Evolutionary conservation across 2,797 vertebrate genomes (phyloP).

Genomic region (Pyrrhura leucotis): DNA sequence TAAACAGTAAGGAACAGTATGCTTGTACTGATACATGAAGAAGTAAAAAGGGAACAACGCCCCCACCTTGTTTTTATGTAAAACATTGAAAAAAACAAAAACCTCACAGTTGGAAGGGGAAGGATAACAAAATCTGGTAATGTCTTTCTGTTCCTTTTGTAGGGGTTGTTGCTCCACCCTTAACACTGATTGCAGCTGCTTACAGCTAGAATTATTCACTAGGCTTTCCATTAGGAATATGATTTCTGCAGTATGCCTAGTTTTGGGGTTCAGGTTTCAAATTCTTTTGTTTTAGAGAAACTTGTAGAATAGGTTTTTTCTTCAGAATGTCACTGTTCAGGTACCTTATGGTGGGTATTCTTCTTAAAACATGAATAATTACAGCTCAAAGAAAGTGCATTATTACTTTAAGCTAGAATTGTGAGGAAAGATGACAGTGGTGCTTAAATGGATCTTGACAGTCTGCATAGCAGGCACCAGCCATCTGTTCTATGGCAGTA

Average conservation of each 20-base stretch:
- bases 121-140: neutral
- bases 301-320: neutral
- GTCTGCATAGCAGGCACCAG: slow-evolving; percentile 72
- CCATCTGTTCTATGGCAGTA: slow-evolving; percentile 79
- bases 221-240: neutral
- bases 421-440: slow-evolving; percentile 65
- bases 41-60: neutral
- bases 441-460: slow-evolving; percentile 74
- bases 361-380: slow-evolving; percentile 39
- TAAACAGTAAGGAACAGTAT: neutral
- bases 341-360: neutral
- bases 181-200: neutral
- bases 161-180: neutral
- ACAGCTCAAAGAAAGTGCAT: slow-evolving; percentile 32
- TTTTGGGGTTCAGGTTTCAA: neutral
- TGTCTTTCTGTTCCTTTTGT: neutral
- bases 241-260: neutral
- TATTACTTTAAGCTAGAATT: slow-evolving; percentile 69
- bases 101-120: neutral
- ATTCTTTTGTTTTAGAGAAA: neutral
- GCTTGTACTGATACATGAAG: neutral
- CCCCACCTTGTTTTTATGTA: neutral
- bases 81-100: neutral
- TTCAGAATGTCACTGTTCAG: neutral
- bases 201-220: neutral